Evolutionary conservation across 1,140 invertebrate genomes (phyloP), one percentile per base, ranked within the genome.

Genomic region (Globodera rostochiensis): DNA sequence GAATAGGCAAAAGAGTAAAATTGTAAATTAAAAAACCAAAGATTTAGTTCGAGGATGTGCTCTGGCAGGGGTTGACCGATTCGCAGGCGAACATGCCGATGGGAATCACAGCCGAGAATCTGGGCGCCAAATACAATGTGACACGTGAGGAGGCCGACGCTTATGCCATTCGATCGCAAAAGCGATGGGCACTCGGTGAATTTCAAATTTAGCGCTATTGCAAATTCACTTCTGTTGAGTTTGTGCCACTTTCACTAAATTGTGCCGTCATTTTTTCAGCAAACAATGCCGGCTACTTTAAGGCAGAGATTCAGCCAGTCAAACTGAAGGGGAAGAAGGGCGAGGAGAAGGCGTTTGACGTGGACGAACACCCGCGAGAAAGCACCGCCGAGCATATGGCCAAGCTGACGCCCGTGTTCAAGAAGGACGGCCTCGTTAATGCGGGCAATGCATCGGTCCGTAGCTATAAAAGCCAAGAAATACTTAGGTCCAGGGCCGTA

Each of bases 91-190:
- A 95, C 86, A 92, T 95, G 25, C 94, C 96, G 0, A 99, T 99
- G 97, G 97, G 95, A 8, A 91, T 97, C 82, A 99, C 97, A 3
- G 97, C 97, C 11, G 97, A 99, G 91, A 99, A 98, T 90, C 92
- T 99, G 53, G 97, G 95, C 4, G 94, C 93, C 36, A 94, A 98
- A 89, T 98, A 94, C 89, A 93, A 94, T 53, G 92, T 99, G 50
- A 94, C 93, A 0, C 92, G 95, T 75, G 93, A 95, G 84, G 94
- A 97, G 85, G 94, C 94, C 79, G 96, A 99, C 89, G 91, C 94
- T 81, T 98, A 94, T 92, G 93, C 97, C 8, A 89, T 97, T 0
- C 92, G 92, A 84, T 98, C 96, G 13, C 92, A 93, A 84, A 85
- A 89, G 36, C 86, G 91, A 57, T 93, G 92, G 92, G 80, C 81